Base-by-base conservation (phyloP, 2,113 vertebrate species). In the Stictonetta naevosa region DNA sequence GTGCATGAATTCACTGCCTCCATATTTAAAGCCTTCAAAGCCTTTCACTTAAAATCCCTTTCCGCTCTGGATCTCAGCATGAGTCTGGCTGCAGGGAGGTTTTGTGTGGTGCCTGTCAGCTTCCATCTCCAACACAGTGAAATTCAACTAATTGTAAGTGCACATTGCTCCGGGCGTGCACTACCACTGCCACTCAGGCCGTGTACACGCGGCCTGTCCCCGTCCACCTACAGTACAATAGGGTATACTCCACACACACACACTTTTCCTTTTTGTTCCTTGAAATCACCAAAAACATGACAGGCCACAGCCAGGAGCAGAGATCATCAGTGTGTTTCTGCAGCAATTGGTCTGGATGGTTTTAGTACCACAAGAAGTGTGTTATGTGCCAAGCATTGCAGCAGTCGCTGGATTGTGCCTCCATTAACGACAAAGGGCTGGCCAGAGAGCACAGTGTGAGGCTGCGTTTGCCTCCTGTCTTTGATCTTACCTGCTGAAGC, bases 91-190 rank as follows among this genome's bases (percentile, higher is more conserved):
- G 95, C 86, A 3, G 96, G 96, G 92, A 96, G 90, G 88, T 97
- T 97, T 97, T 97, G 90, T 97, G 91, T 83, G 82, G 95, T 96
- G 95, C 94, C 95, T 97, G 96, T 97, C 97, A 96, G 94, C 97
- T 96, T 96, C 96, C 97, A 97, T 98, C 95, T 98, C 95, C 94
- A 97, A 88, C 95, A 97, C 90, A 95, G 91, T 91, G 97, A 97
- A 96, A 96, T 97, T 95, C 96, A 97, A 96, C 97, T 97, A 96
- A 97, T 96, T 94, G 95, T 96, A 96, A 94, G 89, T 90, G 94
- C 91, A 88, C 63, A 52, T 95, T 96, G 94, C 95, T 97, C 77
- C 71, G 76, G 94, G 93, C 84, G 0, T 67, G 82, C 83, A 56
- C 88, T 77, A 74, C 78, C 73, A 71, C 86, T 73, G 86, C 68